Evolutionary conservation across 2,888 invertebrate species (phyloP), one percentile per base, ranked within the genome.

Genomic region (Drosophila rubida): DNA sequence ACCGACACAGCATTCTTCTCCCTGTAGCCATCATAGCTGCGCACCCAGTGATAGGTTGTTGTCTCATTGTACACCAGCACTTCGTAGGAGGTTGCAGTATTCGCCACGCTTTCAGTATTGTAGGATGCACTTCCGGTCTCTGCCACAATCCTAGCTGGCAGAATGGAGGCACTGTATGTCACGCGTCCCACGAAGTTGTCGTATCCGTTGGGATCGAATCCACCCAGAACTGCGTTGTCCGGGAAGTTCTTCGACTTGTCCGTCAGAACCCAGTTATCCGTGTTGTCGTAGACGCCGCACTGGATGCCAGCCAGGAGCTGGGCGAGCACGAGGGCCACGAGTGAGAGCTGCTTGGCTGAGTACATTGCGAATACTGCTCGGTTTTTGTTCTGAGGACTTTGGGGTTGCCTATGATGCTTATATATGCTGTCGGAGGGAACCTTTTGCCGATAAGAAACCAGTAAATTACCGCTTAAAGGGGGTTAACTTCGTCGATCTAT

Each of bases 101-200:
- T 41, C 9, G 51, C 45, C 0, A 25, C 6, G 0, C 25, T 9
- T 0, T 57, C 57, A 9, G 57, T 57, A 7, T 57, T 57, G 8
- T 19, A 48, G 0, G 39, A 13, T 1, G 48, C 48, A 22, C 0
- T 14, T 39, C 48, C 57, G 3, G 27, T 39, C 27, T 57, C 57
- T 7, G 57, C 13, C 2, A 57, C 48, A 19, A 57, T 14, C 3
- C 57, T 48, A 2, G 57, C 57, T 7, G 57, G 57, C 27, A 57
- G 19, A 2, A 68, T 4, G 0, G 54, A 59, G 23, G 7, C 27
- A 11, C 14, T 7, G 48, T 62, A 73, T 0, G 1, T 0, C 0
- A 39, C 48, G 7, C 84, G 84, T 5, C 67, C 80, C 4, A 80
- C 79, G 14, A 44, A 80, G 58, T 22, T 84, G 27, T 75, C 54